Base-by-base conservation (phyloP, 2,113 vertebrate species). In the Casuarius casuarius region DNA sequence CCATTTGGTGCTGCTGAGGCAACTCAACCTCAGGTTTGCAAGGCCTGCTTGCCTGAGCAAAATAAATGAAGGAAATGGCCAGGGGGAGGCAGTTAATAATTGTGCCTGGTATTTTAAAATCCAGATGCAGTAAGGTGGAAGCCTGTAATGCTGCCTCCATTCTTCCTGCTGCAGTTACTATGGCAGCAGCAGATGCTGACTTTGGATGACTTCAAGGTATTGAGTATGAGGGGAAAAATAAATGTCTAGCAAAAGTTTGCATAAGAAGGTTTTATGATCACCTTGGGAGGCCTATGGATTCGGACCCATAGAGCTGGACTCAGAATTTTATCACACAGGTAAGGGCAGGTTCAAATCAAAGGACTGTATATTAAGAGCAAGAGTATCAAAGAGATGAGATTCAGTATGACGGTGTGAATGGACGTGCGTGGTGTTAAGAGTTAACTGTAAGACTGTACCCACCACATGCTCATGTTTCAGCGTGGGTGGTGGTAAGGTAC, bases 41-140 rank as follows among this genome's bases (percentile, higher is more conserved):
- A 94, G 58, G 31, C 31, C 46, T 85, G 86, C 67, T 87, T 86
- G 72, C 31, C 75, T 86, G 75, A 86, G 42, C 61, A 83, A 94
- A 96, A 89, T 84, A 95, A 95, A 96, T 91, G 79, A 93, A 92
- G 87, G 84, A 83, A 88, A 76, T 49, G 70, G 67, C 72, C 44
- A 75, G 20, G 68, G 52, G 52, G 56, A 89, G 88, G 84, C 80
- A 90, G 61, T 87, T 89, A 90, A 71, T 95, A 81, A 88, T 71
- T 67, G 73, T 88, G 48, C 31, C 12, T 66, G 65, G 11, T 91
- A 71, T 86, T 93, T 95, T 82, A 89, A 89, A 93, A 91, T 88
- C 76, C 79, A 90, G 86, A 73, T 88, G 77, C 68, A 81, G 38
- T 54, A 73, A 93, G 70, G 33, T 79, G 40, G 42, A 82, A 83